Evolutionary conservation across 2,113 vertebrate genomes (phyloP).

Genomic region (Pontoporia blainvillei): DNA sequence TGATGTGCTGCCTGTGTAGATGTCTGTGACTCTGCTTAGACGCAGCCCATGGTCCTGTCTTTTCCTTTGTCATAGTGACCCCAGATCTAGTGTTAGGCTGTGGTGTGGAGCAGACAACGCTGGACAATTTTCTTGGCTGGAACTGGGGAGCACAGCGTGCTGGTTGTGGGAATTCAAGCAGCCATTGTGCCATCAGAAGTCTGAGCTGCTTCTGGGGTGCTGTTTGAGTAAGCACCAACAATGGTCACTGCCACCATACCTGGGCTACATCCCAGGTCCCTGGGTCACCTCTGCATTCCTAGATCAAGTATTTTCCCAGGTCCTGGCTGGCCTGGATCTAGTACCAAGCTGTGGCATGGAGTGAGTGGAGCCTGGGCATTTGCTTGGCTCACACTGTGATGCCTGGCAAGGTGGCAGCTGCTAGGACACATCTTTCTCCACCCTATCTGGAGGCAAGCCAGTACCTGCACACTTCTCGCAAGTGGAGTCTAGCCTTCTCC

Average conservation of each 20-base stretch:
- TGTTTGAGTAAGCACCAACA: not conserved
- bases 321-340: not conserved
- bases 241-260: not conserved
- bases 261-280: not conserved
- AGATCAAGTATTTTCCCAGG: not conserved
- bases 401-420: not conserved
- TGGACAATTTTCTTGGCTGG: not conserved
- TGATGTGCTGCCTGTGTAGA: rapidly evolving
- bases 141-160: not conserved
- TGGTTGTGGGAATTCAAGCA: not conserved
- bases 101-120: not conserved
- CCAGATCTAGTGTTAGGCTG: not conserved
- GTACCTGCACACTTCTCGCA: not conserved
- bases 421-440: not conserved
- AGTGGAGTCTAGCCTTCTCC: not conserved
- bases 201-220: not conserved
- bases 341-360: not conserved
- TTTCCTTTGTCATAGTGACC: not conserved
- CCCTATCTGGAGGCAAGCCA: not conserved
- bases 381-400: not conserved
- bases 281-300: not conserved
- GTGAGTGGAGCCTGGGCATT: not conserved
- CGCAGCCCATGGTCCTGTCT: not conserved
- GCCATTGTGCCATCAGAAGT: not conserved
- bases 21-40: not conserved